A percentile compares a stretch with the other conserved stretches of the same genome.
These are phyloP conservation scores for Hypolimnas misippus DNA, from an alignment of 2,888 invertebrate species.

Conservation along the genomic window DNA sequence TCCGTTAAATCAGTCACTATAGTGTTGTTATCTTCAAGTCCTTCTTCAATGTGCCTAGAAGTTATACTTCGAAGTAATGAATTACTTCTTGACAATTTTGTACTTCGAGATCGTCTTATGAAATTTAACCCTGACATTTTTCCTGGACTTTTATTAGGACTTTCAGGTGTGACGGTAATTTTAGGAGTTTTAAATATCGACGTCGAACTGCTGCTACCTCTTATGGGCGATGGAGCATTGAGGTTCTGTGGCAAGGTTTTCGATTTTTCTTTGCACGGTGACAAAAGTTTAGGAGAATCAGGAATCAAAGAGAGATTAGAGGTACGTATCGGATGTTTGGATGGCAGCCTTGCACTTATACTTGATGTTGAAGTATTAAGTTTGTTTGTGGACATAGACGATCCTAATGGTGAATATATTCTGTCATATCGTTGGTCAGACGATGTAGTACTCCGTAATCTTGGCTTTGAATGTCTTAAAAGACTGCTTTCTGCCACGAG, in stretches of 20 bases:
- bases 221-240: slow-evolving; percentile 72
- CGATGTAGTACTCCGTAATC: slow-evolving; percentile 73
- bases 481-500: slow-evolving; percentile 68
- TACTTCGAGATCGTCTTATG: slow-evolving; percentile 89
- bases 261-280: slow-evolving; percentile 81
- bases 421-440: slow-evolving; percentile 78
- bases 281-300: slow-evolving; percentile 75
- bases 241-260: slow-evolving; percentile 86
- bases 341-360: slow-evolving; percentile 61
- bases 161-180: slow-evolving; percentile 77
- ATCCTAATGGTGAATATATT: slow-evolving; percentile 72
- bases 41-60: slow-evolving; percentile 76
- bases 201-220: slow-evolving; percentile 76
- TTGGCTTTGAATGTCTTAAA: slow-evolving; percentile 65
- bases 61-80: slow-evolving; percentile 85
- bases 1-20: slow-evolving; percentile 72
- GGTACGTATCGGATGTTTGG: slow-evolving; percentile 69
- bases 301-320: slow-evolving; percentile 77
- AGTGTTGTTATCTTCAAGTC: slow-evolving; percentile 65
- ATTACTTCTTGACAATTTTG: slow-evolving; percentile 88
- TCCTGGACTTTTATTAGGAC: slow-evolving; percentile 82
- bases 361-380: slow-evolving; percentile 69
- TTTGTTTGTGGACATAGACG: slow-evolving; percentile 70
- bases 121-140: slow-evolving; percentile 83
- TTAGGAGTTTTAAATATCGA: slow-evolving; percentile 75